Evolutionary conservation across 2,113 vertebrate genomes (phyloP).

Genomic region (Oreochromis tanganicae): DNA sequence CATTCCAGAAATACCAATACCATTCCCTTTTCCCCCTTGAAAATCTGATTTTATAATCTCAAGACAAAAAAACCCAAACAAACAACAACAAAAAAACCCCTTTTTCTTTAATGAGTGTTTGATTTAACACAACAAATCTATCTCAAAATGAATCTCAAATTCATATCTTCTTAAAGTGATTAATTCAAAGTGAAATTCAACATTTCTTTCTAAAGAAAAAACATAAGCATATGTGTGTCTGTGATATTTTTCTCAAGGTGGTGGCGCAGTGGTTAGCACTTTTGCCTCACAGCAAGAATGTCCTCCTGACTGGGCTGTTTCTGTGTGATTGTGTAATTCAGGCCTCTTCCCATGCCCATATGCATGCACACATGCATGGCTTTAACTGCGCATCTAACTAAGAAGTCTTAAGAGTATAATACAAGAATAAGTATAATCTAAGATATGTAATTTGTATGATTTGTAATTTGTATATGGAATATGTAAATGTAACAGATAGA

Average conservation of each 20-base stretch:
- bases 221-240: neutral
- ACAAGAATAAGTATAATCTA: neutral
- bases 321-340: neutral
- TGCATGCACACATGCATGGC: neutral
- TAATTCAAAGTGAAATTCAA: neutral
- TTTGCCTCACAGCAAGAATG: neutral
- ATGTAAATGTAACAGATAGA: too few species aligned
- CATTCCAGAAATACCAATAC: neutral
- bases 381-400: neutral
- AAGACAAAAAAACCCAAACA: accelerated
- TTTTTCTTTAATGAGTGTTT: neutral
- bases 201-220: neutral
- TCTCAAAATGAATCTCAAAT: neutral
- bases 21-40: accelerated
- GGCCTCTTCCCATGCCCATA: neutral
- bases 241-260: neutral
- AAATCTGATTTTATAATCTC: neutral
- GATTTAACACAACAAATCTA: neutral
- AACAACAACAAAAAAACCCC: too few species aligned
- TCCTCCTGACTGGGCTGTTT: neutral
- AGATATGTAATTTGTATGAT: neutral
- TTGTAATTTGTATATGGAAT: neutral
- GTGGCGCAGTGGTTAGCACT: neutral
- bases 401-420: neutral
- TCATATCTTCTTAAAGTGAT: neutral